Base-by-base conservation (phyloP, 2,797 vertebrate species). In the Phoebastria nigripes region DNA sequence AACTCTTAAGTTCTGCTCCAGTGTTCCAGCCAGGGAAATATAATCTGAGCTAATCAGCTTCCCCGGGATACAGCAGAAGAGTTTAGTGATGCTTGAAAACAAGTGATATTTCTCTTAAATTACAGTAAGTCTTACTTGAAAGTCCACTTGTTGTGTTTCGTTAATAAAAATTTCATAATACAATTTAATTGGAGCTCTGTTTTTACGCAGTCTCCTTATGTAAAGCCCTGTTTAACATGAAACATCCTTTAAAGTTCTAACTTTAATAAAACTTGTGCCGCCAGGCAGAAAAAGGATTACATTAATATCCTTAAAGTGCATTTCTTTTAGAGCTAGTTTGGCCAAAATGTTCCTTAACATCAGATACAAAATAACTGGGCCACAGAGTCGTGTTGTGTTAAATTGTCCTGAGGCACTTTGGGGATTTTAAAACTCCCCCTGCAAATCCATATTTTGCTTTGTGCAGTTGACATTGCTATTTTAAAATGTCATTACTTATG, bases 181-280 rank as follows among this genome's bases (percentile, higher is more conserved):
- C 15, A 83, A 6, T 90, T 69, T 85, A 96, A 91, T 70, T 82
- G 9, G 55, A 89, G 37, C 51, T 87, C 61, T 89, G 28, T 86
- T 78, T 54, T 35, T 72, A 46, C 26, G 19, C 12, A 85, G 5
- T 80, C 24, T 91, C 21, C 26, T 70, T 89, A 55, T 47, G 21
- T 82, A 82, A 80, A 95, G 46, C 22, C 35, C 33, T 59, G 8
- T 96, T 92, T 70, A 89, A 83, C 72, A 41, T 94, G 70, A 93
- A 94, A 92, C 66, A 65, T 72, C 35, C 66, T 47, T 94, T 84
- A 41, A 92, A 51, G 52, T 92, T 95, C 77, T 91, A 82, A 37
- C 56, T 66, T 87, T 41, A 96, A 83, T 96, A 88, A 89, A 94
- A 88, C 20, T 76, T 18, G 9, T 55, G 35, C 80, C 29, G 14